Percentiles rank a stretch among this genome's conserved stretches.
These are phyloP conservation scores for Polydrusus pterygomalis DNA, from an alignment of 2,888 invertebrate species.

Conservation along the genomic window DNA sequence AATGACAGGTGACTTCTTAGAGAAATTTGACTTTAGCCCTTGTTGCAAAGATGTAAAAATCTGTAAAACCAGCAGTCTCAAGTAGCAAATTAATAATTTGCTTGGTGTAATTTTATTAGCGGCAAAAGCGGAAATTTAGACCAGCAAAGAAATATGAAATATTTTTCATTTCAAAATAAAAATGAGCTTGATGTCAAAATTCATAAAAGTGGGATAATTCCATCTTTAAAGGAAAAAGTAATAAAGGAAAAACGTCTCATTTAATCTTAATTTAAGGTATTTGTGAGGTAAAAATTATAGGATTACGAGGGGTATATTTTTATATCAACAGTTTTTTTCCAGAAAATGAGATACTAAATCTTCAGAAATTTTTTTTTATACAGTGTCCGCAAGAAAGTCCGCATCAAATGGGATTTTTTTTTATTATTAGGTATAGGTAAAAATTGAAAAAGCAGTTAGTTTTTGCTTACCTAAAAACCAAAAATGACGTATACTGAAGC, in stretches of 20 bases:
- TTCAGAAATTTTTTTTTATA: background rate
- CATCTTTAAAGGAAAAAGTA: constrained; percentile 30
- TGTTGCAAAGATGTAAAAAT: too few relatives aligned
- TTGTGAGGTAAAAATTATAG: constrained; percentile 19
- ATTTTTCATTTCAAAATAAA: constrained; percentile 26
- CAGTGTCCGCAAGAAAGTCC: too few relatives aligned
- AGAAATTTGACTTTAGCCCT: too few relatives aligned
- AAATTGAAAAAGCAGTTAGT: too few relatives aligned
- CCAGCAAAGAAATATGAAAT: constrained; percentile 7
- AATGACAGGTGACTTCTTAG: too few relatives aligned
- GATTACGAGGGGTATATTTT: constrained; percentile 16
- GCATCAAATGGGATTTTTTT: too few relatives aligned
- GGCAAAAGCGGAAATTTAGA: constrained; percentile 6
- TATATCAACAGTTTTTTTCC: background rate
- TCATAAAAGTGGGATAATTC: constrained; percentile 39
- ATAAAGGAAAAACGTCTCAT: constrained; percentile 30
- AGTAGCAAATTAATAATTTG: constrained; percentile 12
- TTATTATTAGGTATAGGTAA: too few relatives aligned
- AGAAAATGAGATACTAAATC: background rate
- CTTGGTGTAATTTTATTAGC: constrained; percentile 11
- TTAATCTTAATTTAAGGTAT: constrained; percentile 27
- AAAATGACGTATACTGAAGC: too few relatives aligned
- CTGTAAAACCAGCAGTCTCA: too few relatives aligned
- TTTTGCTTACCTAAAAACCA: too few relatives aligned
- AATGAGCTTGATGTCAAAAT: constrained; percentile 27